A percentile compares a stretch with the other conserved stretches of the same genome.
phyloP scores from a whole-genome alignment of 2,888 invertebrate genomes.

The Idaea aversata region DNA sequence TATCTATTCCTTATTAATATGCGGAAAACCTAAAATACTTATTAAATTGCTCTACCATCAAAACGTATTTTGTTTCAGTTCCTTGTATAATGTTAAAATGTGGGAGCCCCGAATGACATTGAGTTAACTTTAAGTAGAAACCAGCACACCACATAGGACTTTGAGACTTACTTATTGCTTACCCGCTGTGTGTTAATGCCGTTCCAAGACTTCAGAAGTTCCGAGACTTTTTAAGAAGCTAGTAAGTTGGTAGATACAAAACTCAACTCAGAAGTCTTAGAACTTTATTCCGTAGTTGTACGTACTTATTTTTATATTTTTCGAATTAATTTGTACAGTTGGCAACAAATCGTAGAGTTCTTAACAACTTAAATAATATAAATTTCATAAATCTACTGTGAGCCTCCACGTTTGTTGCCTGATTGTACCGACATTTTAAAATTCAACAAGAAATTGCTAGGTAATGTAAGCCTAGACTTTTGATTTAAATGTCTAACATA shows the following conservation, averaged over 20 bases:
- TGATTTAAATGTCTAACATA: background rate
- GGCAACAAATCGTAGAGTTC: no score
- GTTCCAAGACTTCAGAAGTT: background rate
- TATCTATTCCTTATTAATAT: no score
- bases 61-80: background rate
- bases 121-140: background rate
- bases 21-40: background rate
- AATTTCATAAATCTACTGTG: no score
- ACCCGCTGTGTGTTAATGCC: constrained; percentile 1
- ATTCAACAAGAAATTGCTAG: no score
- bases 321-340: no score
- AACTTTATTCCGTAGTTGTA: background rate
- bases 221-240: background rate
- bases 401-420: no score
- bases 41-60: background rate
- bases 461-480: no score
- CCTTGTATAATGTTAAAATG: background rate
- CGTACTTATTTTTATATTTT: no score
- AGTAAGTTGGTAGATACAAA: background rate
- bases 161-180: constrained; percentile 1
- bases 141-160: background rate
- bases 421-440: no score
- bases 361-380: no score
- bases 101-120: background rate
- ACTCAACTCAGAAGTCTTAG: background rate